These are phyloP conservation scores for Aspiorhynchus laticeps DNA, from an alignment of 2,113 vertebrate genomes.

Conservation along the genomic window DNA sequence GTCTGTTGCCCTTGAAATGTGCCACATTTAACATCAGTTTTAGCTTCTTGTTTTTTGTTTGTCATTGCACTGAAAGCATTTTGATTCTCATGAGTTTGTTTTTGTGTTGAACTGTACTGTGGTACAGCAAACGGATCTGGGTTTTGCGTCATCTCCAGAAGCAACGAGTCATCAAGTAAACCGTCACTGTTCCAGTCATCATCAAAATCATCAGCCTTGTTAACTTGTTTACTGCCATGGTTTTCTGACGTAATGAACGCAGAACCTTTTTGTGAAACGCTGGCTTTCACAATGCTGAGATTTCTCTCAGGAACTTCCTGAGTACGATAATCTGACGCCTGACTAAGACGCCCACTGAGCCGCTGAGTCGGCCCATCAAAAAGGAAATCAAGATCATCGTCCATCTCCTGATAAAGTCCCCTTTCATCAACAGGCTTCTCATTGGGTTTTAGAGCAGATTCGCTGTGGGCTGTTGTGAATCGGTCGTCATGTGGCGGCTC, in stretches of 20 bases:
- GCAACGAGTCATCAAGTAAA: constrained; percentile 81
- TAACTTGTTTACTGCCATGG: neutral
- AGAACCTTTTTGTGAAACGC: rapidly evolving
- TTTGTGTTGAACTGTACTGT: constrained; percentile 63
- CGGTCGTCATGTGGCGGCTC: neutral
- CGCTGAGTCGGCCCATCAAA: constrained; percentile 87
- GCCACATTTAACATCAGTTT: neutral
- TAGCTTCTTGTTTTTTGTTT: constrained; percentile 13
- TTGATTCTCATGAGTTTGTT: constrained; percentile 29
- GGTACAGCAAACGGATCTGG: constrained; percentile 69
- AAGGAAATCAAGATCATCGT: constrained; percentile 81
- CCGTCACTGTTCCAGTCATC: constrained; percentile 84
- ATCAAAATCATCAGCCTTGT: constrained; percentile 67
- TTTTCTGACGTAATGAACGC: no score
- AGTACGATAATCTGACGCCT: constrained; percentile 54
- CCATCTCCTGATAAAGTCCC: constrained; percentile 58
- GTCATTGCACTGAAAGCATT: neutral
- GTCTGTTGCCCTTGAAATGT: neutral
- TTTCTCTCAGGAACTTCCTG: neutral
- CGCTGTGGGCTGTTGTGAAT: neutral
- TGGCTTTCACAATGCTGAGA: constrained; percentile 2
- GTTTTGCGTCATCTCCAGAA: constrained; percentile 82
- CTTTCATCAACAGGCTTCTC: constrained; percentile 36
- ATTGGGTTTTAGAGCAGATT: neutral
- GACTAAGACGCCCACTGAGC: constrained; percentile 77